A percentile compares a stretch with the other conserved stretches of the same genome.
phyloP scores from a whole-genome alignment of 2,888 invertebrate species.

The Lasioglossum leucozonium region DNA sequence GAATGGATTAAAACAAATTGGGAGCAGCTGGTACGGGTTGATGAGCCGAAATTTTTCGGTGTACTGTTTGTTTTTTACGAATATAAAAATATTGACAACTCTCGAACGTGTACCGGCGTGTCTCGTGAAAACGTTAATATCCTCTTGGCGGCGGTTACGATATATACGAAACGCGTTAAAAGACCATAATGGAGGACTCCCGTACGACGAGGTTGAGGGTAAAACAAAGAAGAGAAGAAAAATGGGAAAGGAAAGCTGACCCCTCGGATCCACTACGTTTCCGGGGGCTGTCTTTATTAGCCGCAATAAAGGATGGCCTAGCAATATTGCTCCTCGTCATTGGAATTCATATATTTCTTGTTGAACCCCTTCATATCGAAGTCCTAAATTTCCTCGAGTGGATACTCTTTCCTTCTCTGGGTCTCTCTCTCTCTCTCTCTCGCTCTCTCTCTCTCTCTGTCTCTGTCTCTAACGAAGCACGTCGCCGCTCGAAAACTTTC shows the following conservation, averaged over 20 bases:
- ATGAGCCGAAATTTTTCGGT: no score
- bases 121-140: conserved; percentile 29
- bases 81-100: no score
- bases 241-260: conserved; percentile 50
- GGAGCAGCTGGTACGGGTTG: no score
- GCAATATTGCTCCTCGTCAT: conserved; percentile 74
- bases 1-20: no score
- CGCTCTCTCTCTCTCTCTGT: no score
- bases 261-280: conserved; percentile 41
- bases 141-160: conserved; percentile 8
- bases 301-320: conserved; percentile 71
- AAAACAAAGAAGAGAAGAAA: conserved; percentile 21
- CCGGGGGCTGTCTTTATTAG: conserved; percentile 68
- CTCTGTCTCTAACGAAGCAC: conserved; percentile 25
- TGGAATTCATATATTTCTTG: conserved; percentile 77
- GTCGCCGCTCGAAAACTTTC: conserved; percentile 9
- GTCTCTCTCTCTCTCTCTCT: neutral
- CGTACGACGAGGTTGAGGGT: neutral
- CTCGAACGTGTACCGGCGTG: neutral
- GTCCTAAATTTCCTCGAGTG: conserved; percentile 73
- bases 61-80: no score
- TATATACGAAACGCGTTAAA: conserved; percentile 23
- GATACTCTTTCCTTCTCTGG: conserved; percentile 57
- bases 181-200: conserved; percentile 21
- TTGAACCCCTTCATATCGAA: conserved; percentile 69